A percentile compares a stretch with the other conserved stretches of the same genome.
Conservation (phyloP, 1,140 invertebrate genomes). For the Yoshiicerus persimilis region DNA sequence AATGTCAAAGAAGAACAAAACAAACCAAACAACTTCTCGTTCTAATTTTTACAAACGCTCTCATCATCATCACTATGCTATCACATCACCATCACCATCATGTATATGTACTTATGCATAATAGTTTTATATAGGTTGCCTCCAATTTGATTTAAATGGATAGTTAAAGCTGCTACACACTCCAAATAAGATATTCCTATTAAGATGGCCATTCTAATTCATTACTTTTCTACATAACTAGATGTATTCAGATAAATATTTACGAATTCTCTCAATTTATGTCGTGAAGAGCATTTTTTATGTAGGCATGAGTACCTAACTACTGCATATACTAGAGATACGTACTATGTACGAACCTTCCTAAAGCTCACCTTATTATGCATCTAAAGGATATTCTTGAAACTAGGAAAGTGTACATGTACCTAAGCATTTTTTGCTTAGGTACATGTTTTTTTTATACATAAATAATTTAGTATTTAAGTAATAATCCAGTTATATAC, state of each 20-base stretch:
- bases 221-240: not conserved
- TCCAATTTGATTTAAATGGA: not conserved
- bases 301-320: too few relatives aligned
- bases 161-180: not conserved
- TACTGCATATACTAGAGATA: too few relatives aligned
- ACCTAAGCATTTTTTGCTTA: too few relatives aligned
- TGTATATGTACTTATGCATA: not conserved
- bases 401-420: not conserved
- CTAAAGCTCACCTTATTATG: not conserved
- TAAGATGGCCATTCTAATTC: not conserved
- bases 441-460: too few relatives aligned
- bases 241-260: not conserved
- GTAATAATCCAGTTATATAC: not conserved
- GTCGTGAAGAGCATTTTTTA: too few relatives aligned
- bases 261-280: not conserved
- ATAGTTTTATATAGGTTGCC: not conserved
- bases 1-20: slow-evolving; percentile 18
- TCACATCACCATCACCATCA: slow-evolving; percentile 3
- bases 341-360: too few relatives aligned
- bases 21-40: slow-evolving; percentile 16
- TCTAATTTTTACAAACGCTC: slow-evolving; percentile 8
- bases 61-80: slow-evolving; percentile 15
- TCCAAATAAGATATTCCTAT: not conserved
- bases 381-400: not conserved
- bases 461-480: not conserved